Conservation (phyloP, 1,140 invertebrate genomes). For the Drosophila truncata region DNA sequence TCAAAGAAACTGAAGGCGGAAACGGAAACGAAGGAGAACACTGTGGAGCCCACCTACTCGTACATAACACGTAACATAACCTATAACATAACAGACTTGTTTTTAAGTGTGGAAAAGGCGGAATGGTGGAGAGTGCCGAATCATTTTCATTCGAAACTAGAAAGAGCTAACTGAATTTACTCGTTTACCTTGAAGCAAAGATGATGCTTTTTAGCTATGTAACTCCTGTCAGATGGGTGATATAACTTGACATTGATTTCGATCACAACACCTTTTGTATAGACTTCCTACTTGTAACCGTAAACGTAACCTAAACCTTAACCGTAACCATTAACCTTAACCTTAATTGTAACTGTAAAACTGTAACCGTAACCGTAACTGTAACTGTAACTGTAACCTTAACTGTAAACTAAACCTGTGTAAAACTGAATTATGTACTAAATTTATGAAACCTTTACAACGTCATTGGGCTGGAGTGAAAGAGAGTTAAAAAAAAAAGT, state of each 20-base stretch:
- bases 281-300: constrained; percentile 38
- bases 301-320: constrained; percentile 7
- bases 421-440: constrained; percentile 60
- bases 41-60: constrained; percentile 68
- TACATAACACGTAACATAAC: constrained; percentile 38
- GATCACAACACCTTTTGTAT: constrained; percentile 66
- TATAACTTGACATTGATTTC: constrained; percentile 75
- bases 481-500: constrained; percentile 14
- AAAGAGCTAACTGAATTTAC: constrained; percentile 39
- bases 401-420: constrained; percentile 51
- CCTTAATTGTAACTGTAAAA: constrained; percentile 28
- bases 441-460: constrained; percentile 62
- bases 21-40: constrained; percentile 34
- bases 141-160: constrained; percentile 34
- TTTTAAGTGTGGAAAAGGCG: constrained; percentile 33
- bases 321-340: constrained; percentile 12
- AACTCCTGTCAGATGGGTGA: constrained; percentile 85
- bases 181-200: constrained; percentile 36
- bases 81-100: constrained; percentile 34
- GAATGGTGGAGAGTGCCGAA: constrained; percentile 8
- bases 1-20: constrained; percentile 48
- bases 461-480: constrained; percentile 40
- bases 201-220: constrained; percentile 72
- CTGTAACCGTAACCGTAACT: constrained; percentile 41
- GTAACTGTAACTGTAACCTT: constrained; percentile 46